These are phyloP conservation scores for Pontoporia blainvillei DNA, from an alignment of 2,113 vertebrate genomes.

Conservation along the genomic window DNA sequence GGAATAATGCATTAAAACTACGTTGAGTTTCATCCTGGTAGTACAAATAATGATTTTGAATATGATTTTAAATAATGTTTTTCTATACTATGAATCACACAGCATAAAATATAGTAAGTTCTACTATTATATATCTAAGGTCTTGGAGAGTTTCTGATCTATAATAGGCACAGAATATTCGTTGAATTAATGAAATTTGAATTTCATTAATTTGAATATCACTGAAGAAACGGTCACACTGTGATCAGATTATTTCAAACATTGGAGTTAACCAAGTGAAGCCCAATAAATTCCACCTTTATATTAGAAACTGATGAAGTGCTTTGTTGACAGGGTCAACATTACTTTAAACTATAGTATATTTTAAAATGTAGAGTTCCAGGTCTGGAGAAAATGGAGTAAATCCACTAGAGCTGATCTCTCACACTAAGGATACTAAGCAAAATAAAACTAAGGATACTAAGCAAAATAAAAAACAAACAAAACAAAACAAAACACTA, in stretches of 20 bases:
- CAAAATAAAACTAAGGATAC: not conserved
- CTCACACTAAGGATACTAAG: not conserved
- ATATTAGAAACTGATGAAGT: not conserved
- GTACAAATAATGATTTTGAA: not conserved
- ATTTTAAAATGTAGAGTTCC: not conserved
- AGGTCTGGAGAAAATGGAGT: not conserved
- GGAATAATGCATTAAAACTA: not conserved
- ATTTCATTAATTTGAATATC: not conserved
- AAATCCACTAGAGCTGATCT: not conserved
- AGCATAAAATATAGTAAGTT: not conserved
- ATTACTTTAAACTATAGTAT: not conserved
- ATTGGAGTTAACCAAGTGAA: not conserved
- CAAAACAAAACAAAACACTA: not conserved
- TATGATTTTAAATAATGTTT: not conserved
- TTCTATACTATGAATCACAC: not conserved
- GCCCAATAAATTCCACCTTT: not conserved
- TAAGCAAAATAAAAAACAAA: not conserved
- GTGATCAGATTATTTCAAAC: not conserved
- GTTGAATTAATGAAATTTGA: not conserved
- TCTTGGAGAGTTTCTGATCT: not conserved
- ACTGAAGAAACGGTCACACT: not conserved
- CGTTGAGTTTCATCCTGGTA: not conserved
- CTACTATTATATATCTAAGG: not conserved
- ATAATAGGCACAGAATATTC: not conserved
- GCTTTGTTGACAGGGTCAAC: not conserved